Base-by-base conservation (phyloP, 2,113 vertebrate genomes). In the Crotalus helleri region DNA sequence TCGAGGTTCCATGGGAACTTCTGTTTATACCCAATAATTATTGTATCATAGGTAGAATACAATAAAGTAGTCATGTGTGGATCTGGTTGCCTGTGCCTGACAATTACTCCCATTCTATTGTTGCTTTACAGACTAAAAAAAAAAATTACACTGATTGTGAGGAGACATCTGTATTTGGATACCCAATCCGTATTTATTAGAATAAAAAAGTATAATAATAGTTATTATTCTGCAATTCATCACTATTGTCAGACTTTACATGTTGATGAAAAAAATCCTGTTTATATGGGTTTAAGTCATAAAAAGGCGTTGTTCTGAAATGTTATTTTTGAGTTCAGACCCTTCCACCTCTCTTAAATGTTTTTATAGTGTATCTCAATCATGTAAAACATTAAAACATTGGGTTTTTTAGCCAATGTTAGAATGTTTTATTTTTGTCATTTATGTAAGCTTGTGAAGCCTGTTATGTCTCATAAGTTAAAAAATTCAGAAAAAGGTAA, bases 401-500 rank as follows among this genome's bases (percentile, higher is more conserved):
- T 64, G 7, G 15, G 15, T 69, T 69, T 64, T 33, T 33, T 33
- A 92, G 95, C 96, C 96, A 94, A 96, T 95, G 96, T 97, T 97
- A 96, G 96, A 94, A 96, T 92, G 94, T 94, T 91, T 85, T 93
- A 93, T 97, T 96, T 51, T 64, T 93, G 93, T 97, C 93, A 96
- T 92, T 94, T 95, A 92, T 93, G 93, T 92, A 93, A 96, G 95
- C 94, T 89, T 91, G 26, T 93, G 94, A 95, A 95, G 94, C 89
- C 4, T 93, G 93, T 93, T 96, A 94, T 95, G 92, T 93, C 94
- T 94, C 85, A 85, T 94, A 96, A 49, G 94, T 97, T 96, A 95
- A 96, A 95, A 96, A 96, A 95, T 96, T 96, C 94, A 95, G 95
- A 96, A 96, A 96, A 86, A 26, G 95, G 95, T 96, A 96, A 96